A percentile compares a stretch with the other conserved stretches of the same genome.
These are phyloP conservation scores for Agrotis exclamationis DNA, from an alignment of 2,888 invertebrate genomes.

Conservation along the genomic window DNA sequence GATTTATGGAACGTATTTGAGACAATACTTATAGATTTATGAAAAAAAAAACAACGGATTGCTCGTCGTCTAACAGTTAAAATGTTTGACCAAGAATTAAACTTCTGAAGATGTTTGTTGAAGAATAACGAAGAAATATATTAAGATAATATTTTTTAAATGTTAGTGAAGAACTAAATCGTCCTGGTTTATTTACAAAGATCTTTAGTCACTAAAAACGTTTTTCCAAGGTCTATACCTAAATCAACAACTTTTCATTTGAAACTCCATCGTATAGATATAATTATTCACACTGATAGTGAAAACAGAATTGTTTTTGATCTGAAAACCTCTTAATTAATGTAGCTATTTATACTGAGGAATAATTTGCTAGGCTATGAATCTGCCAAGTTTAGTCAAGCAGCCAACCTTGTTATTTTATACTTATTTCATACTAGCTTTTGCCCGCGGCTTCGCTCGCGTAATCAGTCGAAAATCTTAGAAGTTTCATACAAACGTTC, in stretches of 20 bases:
- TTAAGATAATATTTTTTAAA: not conserved
- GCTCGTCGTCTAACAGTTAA: not conserved
- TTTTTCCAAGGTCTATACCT: not conserved
- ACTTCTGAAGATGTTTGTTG: too few relatives aligned
- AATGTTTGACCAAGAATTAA: not conserved
- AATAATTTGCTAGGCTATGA: not conserved
- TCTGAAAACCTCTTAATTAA: not conserved
- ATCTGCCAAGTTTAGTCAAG: too few relatives aligned
- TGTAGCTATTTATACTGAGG: not conserved
- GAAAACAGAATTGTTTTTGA: not conserved
- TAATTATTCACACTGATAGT: conserved; percentile 4
- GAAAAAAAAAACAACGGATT: too few relatives aligned
- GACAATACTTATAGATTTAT: too few relatives aligned
- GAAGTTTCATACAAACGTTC: too few relatives aligned
- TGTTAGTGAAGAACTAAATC: conserved; percentile 1
- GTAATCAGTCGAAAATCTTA: too few relatives aligned
- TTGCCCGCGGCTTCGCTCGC: too few relatives aligned
- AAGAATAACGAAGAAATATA: not conserved
- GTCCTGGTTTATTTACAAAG: not conserved
- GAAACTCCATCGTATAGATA: not conserved
- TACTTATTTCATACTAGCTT: too few relatives aligned
- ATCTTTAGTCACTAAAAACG: conserved; percentile 1
- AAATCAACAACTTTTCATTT: conserved; percentile 7
- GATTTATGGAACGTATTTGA: too few relatives aligned
- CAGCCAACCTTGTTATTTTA: too few relatives aligned